A percentile compares a stretch with the other conserved stretches of the same genome.
phyloP scores from a whole-genome alignment of 2,113 vertebrate genomes.

The Paraplagusia blochii region DNA sequence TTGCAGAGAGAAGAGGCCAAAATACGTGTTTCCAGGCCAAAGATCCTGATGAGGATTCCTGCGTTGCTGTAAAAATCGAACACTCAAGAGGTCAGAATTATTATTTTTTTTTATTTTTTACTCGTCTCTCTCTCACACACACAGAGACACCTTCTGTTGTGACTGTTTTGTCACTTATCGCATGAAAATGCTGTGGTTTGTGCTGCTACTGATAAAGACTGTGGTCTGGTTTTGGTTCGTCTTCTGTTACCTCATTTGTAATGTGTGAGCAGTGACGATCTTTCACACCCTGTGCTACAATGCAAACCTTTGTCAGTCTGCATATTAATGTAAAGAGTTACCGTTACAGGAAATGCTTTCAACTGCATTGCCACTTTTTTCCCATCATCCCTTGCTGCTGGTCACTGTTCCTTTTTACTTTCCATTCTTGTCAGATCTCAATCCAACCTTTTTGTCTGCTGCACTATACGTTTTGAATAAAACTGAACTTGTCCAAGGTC shows the following conservation, averaged over 20 bases:
- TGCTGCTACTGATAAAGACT: not conserved
- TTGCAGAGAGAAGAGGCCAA: constrained; percentile 69
- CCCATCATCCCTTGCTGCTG: not conserved
- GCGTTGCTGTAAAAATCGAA: constrained; percentile 75
- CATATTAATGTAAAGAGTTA: too few relatives aligned
- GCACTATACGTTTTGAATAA: too few relatives aligned
- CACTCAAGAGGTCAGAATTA: constrained; percentile 60
- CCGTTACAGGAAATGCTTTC: too few relatives aligned
- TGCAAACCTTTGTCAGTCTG: too few relatives aligned
- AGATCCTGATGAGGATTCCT: constrained; percentile 62
- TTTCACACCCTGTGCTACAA: too few relatives aligned
- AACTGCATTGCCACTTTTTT: not conserved
- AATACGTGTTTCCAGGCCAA: constrained; percentile 64
- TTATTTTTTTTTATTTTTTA: not conserved
- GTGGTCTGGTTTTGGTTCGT: too few relatives aligned
- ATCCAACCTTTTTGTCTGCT: too few relatives aligned
- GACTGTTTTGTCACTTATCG: not conserved
- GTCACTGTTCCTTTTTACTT: not conserved
- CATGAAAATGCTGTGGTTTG: not conserved
- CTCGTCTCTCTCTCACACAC: too few relatives aligned
- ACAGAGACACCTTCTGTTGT: not conserved
- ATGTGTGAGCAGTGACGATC: too few relatives aligned
- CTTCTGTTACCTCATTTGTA: too few relatives aligned
- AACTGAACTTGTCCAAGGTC: too few relatives aligned
- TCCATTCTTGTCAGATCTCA: not conserved